Conservation (phyloP, 30 jellyfish, hydroid and myxozoan genomes). For the Aurelia coerulea region DNA sequence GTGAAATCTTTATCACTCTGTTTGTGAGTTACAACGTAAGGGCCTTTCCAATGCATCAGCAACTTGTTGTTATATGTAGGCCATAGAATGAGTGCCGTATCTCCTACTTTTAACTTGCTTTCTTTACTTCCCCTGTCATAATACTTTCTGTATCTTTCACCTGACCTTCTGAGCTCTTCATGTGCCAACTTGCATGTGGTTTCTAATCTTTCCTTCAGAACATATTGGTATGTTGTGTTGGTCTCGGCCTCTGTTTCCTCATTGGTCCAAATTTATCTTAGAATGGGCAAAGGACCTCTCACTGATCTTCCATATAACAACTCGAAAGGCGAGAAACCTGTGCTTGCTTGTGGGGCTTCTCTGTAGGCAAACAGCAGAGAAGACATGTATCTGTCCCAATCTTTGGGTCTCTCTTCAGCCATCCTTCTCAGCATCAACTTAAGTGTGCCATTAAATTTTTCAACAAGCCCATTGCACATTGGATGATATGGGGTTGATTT, state of each 20-base stretch:
- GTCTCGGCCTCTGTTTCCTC: slow-evolving; percentile 2
- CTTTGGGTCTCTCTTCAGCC: background rate
- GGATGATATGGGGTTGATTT: slow-evolving; percentile 53
- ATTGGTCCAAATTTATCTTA: slow-evolving; percentile 9
- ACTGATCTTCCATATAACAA: slow-evolving; percentile 43
- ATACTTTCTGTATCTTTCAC: too few relatives aligned
- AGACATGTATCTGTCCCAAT: too few relatives aligned
- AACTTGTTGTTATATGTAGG: slow-evolving; percentile 24
- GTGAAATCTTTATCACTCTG: slow-evolving; percentile 7
- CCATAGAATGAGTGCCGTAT: slow-evolving; percentile 1
- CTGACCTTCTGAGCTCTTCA: too few relatives aligned
- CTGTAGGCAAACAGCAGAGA: too few relatives aligned
- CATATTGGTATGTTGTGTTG: background rate
- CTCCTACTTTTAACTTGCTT: slow-evolving; percentile 30
- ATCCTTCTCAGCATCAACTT: slow-evolving; percentile 12
- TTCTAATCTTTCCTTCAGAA: slow-evolving; percentile 5
- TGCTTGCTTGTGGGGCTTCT: slow-evolving; percentile 8
- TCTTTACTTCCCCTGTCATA: background rate
- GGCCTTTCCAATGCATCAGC: slow-evolving; percentile 36
- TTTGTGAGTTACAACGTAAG: slow-evolving; percentile 16
- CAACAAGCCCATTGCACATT: slow-evolving; percentile 25
- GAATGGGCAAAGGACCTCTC: slow-evolving; percentile 29
- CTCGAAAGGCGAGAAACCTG: slow-evolving; percentile 63
- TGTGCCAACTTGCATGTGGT: background rate
- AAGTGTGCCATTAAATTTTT: slow-evolving; percentile 23